Evolutionary conservation across 2,113 vertebrate genomes (phyloP).

Genomic region (Ictidomys tridecemlineatus): DNA sequence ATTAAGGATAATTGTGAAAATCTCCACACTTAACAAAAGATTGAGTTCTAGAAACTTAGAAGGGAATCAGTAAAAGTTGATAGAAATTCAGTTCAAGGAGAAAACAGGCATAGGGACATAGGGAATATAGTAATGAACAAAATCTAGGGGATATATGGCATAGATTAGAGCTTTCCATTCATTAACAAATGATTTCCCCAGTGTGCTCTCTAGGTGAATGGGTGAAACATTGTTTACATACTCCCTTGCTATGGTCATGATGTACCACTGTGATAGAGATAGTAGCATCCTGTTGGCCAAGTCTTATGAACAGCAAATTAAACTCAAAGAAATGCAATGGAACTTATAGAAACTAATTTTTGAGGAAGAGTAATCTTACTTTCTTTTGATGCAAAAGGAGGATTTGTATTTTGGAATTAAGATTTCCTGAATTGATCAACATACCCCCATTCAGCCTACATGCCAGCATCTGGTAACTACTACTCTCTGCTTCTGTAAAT

Average conservation of each 20-base stretch:
- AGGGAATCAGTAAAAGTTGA: not conserved
- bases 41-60: not conserved
- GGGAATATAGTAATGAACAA: not conserved
- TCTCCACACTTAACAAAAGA: not conserved
- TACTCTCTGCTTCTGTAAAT: not conserved
- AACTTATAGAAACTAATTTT: not conserved
- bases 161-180: accelerated
- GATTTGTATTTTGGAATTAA: not conserved
- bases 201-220: not conserved
- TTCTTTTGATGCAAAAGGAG: not conserved
- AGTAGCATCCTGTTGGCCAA: not conserved
- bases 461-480: accelerated
- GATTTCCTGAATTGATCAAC: not conserved
- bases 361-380: not conserved
- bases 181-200: not conserved
- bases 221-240: accelerated
- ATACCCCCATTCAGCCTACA: not conserved
- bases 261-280: accelerated
- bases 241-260: not conserved
- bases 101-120: not conserved
- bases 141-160: not conserved
- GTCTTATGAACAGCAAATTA: not conserved
- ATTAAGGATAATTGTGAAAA: not conserved
- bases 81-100: not conserved
- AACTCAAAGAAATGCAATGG: not conserved